A percentile compares a stretch with the other conserved stretches of the same genome.
These are phyloP conservation scores for Hippopotamus amphibius DNA, from an alignment of 2,113 vertebrate species.

Conservation along the genomic window DNA sequence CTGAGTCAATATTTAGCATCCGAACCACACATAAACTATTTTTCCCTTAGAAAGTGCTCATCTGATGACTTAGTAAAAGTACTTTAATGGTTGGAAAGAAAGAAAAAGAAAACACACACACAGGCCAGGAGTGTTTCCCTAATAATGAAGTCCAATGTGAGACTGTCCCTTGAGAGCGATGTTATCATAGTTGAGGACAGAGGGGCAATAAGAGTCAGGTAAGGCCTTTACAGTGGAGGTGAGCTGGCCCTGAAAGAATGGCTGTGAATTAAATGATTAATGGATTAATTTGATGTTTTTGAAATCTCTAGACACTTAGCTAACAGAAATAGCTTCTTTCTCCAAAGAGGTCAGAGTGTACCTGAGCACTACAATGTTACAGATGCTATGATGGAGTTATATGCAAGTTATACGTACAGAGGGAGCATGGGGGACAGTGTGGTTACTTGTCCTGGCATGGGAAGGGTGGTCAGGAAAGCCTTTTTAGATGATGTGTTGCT, in stretches of 20 bases:
- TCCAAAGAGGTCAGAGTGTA: background rate
- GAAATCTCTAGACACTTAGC: background rate
- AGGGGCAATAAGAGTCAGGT: background rate
- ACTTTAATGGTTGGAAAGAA: constrained; percentile 34
- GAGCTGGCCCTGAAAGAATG: background rate
- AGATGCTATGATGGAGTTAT: background rate
- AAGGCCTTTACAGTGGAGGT: background rate
- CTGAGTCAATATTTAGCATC: constrained; percentile 47
- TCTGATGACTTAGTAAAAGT: constrained; percentile 68
- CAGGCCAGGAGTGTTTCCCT: background rate
- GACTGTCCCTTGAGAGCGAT: background rate
- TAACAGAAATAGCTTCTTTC: background rate
- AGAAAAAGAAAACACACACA: background rate
- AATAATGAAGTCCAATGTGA: background rate
- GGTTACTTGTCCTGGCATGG: background rate
- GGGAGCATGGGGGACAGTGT: no score
- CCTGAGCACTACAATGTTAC: background rate
- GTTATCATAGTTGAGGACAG: background rate
- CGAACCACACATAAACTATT: constrained; percentile 59
- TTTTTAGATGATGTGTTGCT: background rate
- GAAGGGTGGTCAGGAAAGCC: background rate
- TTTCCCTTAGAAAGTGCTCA: constrained; percentile 66
- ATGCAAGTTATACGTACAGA: background rate
- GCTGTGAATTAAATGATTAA: background rate
- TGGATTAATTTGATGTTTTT: background rate